phyloP scores from a whole-genome alignment of 2,113 vertebrate species.

The Mesocricetus auratus region DNA sequence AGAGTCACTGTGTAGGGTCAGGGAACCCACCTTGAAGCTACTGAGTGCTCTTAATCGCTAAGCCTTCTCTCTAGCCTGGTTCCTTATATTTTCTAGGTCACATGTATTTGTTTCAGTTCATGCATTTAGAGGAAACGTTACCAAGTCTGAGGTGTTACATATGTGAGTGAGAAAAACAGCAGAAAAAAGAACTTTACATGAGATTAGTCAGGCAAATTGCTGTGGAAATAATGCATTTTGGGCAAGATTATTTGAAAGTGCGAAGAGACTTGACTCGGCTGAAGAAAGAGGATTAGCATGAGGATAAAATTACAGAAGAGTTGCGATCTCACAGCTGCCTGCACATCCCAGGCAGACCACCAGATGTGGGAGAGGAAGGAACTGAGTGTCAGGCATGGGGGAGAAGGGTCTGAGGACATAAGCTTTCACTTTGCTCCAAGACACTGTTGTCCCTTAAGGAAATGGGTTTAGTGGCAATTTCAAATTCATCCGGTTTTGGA shows the following conservation, averaged over 20 bases:
- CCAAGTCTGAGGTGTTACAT: not conserved
- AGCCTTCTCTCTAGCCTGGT: not conserved
- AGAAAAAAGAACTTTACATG: constrained; percentile 3
- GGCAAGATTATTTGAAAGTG: not conserved
- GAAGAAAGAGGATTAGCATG: not conserved
- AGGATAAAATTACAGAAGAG: not conserved
- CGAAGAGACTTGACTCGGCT: not conserved
- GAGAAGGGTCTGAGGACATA: not conserved
- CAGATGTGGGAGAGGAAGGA: not conserved
- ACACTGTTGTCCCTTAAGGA: not conserved
- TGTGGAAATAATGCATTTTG: not conserved
- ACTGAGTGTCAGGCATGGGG: not conserved
- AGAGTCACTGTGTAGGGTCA: not conserved
- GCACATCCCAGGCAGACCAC: not conserved
- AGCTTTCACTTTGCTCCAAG: not conserved
- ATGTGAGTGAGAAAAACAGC: not conserved
- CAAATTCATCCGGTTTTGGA: not conserved
- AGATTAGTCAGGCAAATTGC: not conserved
- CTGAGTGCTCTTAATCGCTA: not conserved
- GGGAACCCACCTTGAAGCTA: not conserved
- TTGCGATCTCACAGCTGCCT: not conserved
- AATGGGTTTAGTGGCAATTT: not conserved
- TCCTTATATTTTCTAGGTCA: not conserved
- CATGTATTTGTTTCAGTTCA: not conserved
- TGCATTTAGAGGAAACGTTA: not conserved